Evolutionary conservation across 2,888 invertebrate species (phyloP).

Genomic region (Punctoribates punctum): DNA sequence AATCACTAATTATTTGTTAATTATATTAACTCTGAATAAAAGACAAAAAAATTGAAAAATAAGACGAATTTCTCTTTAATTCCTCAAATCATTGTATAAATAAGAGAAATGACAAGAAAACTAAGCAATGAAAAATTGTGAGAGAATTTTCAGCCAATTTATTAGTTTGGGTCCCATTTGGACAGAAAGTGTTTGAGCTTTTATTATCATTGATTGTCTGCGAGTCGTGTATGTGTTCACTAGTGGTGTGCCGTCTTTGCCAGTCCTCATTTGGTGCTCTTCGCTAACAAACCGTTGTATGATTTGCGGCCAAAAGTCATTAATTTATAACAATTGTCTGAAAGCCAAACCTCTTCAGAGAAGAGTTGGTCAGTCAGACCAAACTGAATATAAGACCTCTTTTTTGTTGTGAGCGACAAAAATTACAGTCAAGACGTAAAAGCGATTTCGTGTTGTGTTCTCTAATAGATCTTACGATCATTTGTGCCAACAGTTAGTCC

Average conservation of each 20-base stretch:
- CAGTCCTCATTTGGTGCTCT: not conserved
- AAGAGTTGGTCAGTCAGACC: not conserved
- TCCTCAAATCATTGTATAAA: no score
- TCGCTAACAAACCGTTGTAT: constrained; percentile 2
- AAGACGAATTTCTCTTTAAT: no score
- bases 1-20: no score
- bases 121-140: no score
- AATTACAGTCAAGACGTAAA: constrained; percentile 25
- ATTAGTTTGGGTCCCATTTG: no score
- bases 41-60: no score
- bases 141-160: no score
- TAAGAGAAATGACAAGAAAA: no score
- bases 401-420: constrained; percentile 8
- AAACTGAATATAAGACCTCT: constrained; percentile 21
- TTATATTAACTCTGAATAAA: no score
- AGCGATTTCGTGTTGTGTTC: constrained; percentile 33
- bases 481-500: constrained; percentile 11
- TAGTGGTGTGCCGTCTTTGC: not conserved
- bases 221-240: not conserved
- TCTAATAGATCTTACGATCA: constrained; percentile 13
- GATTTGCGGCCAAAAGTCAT: constrained; percentile 22
- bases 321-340: constrained; percentile 33
- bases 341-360: constrained; percentile 6
- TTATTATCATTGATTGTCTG: not conserved
- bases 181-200: not conserved